phyloP scores from a whole-genome alignment of 2,888 invertebrate species.

The Noctua pronuba region DNA sequence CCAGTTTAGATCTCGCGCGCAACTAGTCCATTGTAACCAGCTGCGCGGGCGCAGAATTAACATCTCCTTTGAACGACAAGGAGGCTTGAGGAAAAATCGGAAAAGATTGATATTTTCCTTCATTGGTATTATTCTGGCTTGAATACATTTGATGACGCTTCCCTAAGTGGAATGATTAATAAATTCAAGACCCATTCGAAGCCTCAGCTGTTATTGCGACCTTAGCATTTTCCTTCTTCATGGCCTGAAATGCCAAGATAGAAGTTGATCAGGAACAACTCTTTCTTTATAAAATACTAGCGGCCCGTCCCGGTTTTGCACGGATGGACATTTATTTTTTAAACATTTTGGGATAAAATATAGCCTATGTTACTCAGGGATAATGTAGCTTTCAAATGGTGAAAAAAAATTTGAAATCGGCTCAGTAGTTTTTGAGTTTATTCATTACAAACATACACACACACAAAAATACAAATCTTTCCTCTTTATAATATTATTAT shows the following conservation, averaged over 20 bases:
- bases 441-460: too few species aligned
- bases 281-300: neutral
- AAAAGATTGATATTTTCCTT: conserved; percentile 37
- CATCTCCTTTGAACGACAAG: conserved; percentile 33
- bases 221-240: conserved; percentile 41
- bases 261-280: conserved; percentile 22
- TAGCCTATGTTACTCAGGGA: too few species aligned
- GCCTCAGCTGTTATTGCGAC: conserved; percentile 21
- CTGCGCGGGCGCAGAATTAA: conserved; percentile 61
- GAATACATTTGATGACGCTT: conserved; percentile 25
- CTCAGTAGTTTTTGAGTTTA: too few species aligned
- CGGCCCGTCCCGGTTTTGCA: too few species aligned
- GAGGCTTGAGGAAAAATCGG: conserved; percentile 46
- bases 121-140: too few species aligned
- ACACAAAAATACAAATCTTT: too few species aligned
- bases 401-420: too few species aligned
- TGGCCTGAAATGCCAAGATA: conserved; percentile 39
- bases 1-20: conserved; percentile 60
- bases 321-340: too few species aligned
- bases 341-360: too few species aligned
- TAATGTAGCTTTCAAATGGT: too few species aligned
- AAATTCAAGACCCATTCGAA: conserved; percentile 36
- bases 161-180: conserved; percentile 21
- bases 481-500: too few species aligned
- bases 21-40: conserved; percentile 66